Base-by-base conservation (phyloP, 23 tunicate species). In the Phallusia fumigata region DNA sequence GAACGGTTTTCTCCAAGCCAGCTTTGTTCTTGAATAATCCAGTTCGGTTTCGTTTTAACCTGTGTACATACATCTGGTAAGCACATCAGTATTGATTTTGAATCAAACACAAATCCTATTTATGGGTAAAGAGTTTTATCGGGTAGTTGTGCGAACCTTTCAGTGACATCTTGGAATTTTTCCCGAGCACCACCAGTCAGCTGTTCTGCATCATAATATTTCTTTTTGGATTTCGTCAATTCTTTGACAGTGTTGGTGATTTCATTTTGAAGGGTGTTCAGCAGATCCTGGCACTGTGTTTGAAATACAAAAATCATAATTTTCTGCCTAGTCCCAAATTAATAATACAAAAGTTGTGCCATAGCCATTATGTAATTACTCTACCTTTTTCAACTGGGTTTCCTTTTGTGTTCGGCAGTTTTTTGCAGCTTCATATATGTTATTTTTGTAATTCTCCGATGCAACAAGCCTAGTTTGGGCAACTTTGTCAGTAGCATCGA, bases 11-110 rank as follows among this genome's bases (percentile, higher is more conserved):
- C 76, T 93, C 97, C 64, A 93, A 69, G 19, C 92, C 97, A 31
- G 92, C 92, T 84, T 93, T 88, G 35, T 92, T 88, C 80, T 93
- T 93, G 81, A 93, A 93, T 32, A 88, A 80, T 10, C 97, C 82
- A 12, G 88, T 74, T 73, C 85, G 84, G 40, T 93, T 85, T 72
- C 84, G 88, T 80, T 81, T 81, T 51, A 90, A 52, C 82, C 97
- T 93, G 32, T 40, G 47, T 40, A 40, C 47, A 40, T 40, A 40
- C 10, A n/a, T n/a, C n/a, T n/a, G n/a, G n/a, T n/a, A n/a, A n/a
- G n/a, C n/a, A n/a, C n/a, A n/a, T n/a, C n/a, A n/a, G n/a, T n/a
- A n/a, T n/a, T n/a, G n/a, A n/a, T n/a, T n/a, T n/a, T n/a, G 18
- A 52, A 52, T 18, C 65, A 52, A 52, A 52, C 65, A 52, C 18